Evolutionary conservation across 2,888 invertebrate genomes (phyloP).

Genomic region (Hypena proboscidalis): DNA sequence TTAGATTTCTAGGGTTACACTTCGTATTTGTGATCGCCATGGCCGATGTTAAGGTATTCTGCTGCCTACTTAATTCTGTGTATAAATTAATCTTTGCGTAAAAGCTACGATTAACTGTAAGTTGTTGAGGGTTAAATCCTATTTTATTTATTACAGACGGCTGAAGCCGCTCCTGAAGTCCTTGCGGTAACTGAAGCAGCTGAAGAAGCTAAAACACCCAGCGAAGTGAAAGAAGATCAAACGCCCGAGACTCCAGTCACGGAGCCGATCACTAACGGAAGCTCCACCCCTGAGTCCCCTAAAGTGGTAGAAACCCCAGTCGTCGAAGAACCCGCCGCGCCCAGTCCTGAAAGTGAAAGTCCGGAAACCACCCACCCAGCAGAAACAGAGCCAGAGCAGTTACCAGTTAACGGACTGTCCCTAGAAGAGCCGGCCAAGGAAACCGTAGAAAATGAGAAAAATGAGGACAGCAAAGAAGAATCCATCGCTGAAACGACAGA

Average conservation of each 20-base stretch:
- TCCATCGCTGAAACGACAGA: slow-evolving; percentile 63
- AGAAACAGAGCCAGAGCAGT: slow-evolving; percentile 65
- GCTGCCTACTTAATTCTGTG: too few relatives aligned
- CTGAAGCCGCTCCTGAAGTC: slow-evolving; percentile 67
- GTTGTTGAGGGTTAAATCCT: slow-evolving; percentile 12
- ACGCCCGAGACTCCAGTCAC: slow-evolving; percentile 81
- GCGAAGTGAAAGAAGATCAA: slow-evolving; percentile 70
- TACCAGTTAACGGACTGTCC: slow-evolving; percentile 75
- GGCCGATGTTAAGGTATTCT: slow-evolving; percentile 68
- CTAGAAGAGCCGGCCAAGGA: slow-evolving; percentile 67
- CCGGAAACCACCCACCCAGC: slow-evolving; percentile 55
- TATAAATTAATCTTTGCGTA: too few relatives aligned
- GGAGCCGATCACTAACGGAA: slow-evolving; percentile 79
- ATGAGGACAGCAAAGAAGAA: slow-evolving; percentile 67
- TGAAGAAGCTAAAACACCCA: slow-evolving; percentile 62
- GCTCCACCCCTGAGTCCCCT: slow-evolving; percentile 73
- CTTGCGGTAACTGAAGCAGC: slow-evolving; percentile 58
- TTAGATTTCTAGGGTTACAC: slow-evolving; percentile 46
- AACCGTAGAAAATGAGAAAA: slow-evolving; percentile 50
- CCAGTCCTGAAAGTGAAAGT: slow-evolving; percentile 51
- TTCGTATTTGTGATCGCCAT: slow-evolving; percentile 49
- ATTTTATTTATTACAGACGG: slow-evolving; percentile 62
- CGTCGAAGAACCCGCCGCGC: slow-evolving; percentile 39
- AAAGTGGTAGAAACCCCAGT: slow-evolving; percentile 56
- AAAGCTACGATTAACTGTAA: too few relatives aligned